Conservation (phyloP, 2,888 invertebrate genomes). For the Baronia brevicornis region DNA sequence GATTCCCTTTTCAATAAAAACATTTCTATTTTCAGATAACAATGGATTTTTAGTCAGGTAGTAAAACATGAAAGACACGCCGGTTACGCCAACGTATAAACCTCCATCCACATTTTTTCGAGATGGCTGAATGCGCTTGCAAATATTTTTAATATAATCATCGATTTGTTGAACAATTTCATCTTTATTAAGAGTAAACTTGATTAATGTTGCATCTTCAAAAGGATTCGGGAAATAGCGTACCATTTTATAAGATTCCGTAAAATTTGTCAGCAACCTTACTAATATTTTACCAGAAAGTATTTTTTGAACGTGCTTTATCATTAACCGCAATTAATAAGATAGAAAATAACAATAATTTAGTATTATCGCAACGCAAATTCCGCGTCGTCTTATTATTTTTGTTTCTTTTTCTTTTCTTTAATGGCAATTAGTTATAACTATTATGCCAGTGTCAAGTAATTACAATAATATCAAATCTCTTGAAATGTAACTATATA, state of each 20-base stretch:
- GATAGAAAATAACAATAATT: too few species aligned
- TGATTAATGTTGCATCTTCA: slow-evolving; percentile 34
- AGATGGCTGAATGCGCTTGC: slow-evolving; percentile 45
- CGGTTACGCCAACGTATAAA: slow-evolving; percentile 81
- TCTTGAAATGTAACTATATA: too few species aligned
- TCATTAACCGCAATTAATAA: slow-evolving; percentile 24
- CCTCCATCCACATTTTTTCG: slow-evolving; percentile 74
- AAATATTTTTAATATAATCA: slow-evolving; percentile 45
- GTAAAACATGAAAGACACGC: slow-evolving; percentile 86
- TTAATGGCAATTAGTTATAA: slow-evolving; percentile 1
- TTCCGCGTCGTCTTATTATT: slow-evolving; percentile 1
- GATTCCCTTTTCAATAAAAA: slow-evolving; percentile 74
- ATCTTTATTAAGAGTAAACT: slow-evolving; percentile 30
- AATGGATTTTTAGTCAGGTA: slow-evolving; percentile 76
- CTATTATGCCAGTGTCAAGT: too few species aligned
- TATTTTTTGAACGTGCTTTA: slow-evolving; percentile 19
- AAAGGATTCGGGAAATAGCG: slow-evolving; percentile 57
- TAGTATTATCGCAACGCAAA: too few species aligned
- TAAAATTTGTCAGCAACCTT: slow-evolving; percentile 26
- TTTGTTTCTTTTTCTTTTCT: slow-evolving; percentile 4
- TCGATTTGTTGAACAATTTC: slow-evolving; percentile 38
- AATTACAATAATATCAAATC: too few species aligned
- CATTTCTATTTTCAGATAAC: slow-evolving; percentile 52
- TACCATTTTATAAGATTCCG: slow-evolving; percentile 46
- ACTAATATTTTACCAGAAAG: slow-evolving; percentile 23